Conservation (phyloP, 1,140 invertebrate genomes). For the Trachymyrmex septentrionalis region DNA sequence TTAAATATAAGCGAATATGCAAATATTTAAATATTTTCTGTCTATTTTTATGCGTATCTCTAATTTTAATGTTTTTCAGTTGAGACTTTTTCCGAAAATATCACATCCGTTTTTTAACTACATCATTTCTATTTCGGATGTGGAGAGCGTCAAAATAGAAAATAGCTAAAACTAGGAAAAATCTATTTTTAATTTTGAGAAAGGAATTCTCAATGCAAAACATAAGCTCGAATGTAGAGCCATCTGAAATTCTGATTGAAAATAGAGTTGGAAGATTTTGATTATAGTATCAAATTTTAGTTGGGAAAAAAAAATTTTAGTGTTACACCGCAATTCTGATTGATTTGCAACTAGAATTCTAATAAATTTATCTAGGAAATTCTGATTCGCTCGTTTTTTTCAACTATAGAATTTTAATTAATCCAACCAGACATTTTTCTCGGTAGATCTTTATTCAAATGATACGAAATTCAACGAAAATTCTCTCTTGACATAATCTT, state of each 20-base stretch:
- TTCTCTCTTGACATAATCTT: slow-evolving; percentile 27
- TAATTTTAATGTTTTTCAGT: background rate
- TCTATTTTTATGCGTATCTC: background rate
- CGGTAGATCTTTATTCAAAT: slow-evolving; percentile 7
- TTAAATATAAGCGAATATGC: background rate
- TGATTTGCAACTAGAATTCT: too few species aligned
- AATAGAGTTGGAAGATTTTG: too few species aligned
- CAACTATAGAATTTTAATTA: too few species aligned
- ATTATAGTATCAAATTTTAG: too few species aligned
- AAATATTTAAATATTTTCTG: background rate
- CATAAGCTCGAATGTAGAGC: background rate
- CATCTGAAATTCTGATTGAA: background rate
- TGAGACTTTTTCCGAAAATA: background rate
- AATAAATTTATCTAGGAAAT: too few species aligned
- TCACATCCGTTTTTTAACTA: background rate
- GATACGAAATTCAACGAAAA: background rate
- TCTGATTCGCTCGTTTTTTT: too few species aligned
- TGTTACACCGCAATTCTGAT: too few species aligned
- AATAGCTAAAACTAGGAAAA: background rate
- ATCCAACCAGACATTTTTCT: too few species aligned
- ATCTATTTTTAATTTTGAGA: background rate
- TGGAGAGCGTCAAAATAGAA: background rate
- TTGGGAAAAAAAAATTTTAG: too few species aligned
- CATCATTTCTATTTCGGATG: background rate
- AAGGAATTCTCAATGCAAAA: background rate